These are phyloP conservation scores for Leptinotarsa peninsularis DNA, from an alignment of 2,888 invertebrate species.

Conservation along the genomic window DNA sequence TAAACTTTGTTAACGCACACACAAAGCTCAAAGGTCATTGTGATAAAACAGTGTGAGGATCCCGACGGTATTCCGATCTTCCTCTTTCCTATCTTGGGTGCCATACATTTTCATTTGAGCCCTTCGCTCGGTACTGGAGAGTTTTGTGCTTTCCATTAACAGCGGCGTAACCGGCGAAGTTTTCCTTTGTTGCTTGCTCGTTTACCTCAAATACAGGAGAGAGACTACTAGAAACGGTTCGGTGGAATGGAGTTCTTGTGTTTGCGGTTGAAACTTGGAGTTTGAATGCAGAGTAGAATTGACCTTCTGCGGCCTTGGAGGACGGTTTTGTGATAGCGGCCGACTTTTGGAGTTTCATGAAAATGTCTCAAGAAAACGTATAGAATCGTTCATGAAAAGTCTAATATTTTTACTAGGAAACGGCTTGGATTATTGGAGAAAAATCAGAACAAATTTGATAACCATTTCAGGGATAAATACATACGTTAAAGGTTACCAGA, in stretches of 20 bases:
- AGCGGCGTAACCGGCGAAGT: neutral
- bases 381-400: too few relatives aligned
- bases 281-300: neutral
- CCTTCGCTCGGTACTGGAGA: conserved; percentile 4
- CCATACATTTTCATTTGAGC: conserved; percentile 18
- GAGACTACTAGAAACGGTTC: neutral
- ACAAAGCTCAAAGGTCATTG: conserved; percentile 15
- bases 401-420: too few relatives aligned
- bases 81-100: conserved; percentile 8
- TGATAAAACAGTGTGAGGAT: conserved; percentile 17
- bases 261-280: neutral
- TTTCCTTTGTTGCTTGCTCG: neutral
- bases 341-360: neutral
- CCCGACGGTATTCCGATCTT: conserved; percentile 13
- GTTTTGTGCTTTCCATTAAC: conserved; percentile 7
- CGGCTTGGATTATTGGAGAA: too few relatives aligned
- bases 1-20: conserved; percentile 17
- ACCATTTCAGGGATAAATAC: too few relatives aligned
- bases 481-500: too few relatives aligned
- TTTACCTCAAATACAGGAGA: neutral
- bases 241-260: neutral
- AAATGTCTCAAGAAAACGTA: neutral
- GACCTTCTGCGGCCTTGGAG: neutral
- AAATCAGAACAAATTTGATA: too few relatives aligned
- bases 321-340: neutral